phyloP scores from a whole-genome alignment of 2,888 invertebrate species.

The Acronicta psi region DNA sequence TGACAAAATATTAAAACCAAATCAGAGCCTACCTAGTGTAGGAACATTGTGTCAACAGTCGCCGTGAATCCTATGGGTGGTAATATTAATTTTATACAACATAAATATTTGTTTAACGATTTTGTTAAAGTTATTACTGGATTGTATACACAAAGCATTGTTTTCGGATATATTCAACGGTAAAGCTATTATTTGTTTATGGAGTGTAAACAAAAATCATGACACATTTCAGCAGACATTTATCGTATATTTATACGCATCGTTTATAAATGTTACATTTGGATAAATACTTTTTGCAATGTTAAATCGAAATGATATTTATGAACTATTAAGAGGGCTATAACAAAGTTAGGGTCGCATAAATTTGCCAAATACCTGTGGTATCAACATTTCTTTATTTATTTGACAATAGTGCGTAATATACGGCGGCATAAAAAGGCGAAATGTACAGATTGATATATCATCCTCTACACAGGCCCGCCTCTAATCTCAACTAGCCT shows the following conservation, averaged over 20 bases:
- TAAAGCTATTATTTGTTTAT: constrained; percentile 14
- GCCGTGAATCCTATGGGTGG: background rate
- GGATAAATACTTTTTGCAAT: constrained; percentile 14
- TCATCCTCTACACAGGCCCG: constrained; percentile 73
- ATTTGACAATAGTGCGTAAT: constrained; percentile 63
- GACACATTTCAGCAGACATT: constrained; percentile 3
- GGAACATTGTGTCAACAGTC: too few species aligned
- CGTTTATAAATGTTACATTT: constrained; percentile 3
- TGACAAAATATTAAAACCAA: too few species aligned
- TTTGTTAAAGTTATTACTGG: constrained; percentile 6
- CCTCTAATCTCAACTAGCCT: constrained; percentile 84
- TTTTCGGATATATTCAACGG: constrained; percentile 2
- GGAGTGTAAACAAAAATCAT: constrained; percentile 3
- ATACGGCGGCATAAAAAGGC: constrained; percentile 62
- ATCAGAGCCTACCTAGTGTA: too few species aligned
- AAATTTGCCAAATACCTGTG: constrained; percentile 45
- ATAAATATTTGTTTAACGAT: constrained; percentile 2
- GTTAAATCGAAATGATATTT: constrained; percentile 16
- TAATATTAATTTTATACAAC: background rate
- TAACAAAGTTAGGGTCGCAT: constrained; percentile 47
- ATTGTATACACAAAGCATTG: constrained; percentile 2
- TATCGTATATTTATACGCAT: too few species aligned
- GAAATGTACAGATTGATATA: constrained; percentile 78
- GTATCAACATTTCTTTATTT: constrained; percentile 56
- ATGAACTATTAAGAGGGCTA: constrained; percentile 21